Percentiles rank a stretch among this genome's conserved stretches.
These are phyloP conservation scores for Hipposideros larvatus DNA, from an alignment of 2,797 vertebrate genomes.

Conservation along the genomic window DNA sequence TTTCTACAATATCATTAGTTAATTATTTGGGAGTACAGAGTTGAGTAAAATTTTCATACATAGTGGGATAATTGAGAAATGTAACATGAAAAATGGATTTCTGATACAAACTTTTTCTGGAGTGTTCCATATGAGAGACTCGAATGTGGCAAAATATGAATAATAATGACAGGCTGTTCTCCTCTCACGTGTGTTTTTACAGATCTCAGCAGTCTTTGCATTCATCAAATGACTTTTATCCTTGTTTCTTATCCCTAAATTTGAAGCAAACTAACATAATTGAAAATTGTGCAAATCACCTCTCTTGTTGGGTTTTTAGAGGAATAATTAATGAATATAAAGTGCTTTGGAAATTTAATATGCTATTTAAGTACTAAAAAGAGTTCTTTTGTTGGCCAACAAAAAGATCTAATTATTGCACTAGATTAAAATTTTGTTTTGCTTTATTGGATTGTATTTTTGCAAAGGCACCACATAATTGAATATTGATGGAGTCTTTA, in stretches of 20 bases:
- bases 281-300: conserved; percentile 26
- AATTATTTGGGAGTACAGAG: conserved; percentile 41
- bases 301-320: conserved; percentile 42
- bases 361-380: conserved; percentile 39
- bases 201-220: background rate
- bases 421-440: conserved; percentile 60
- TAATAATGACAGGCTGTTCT: background rate
- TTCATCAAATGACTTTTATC: conserved; percentile 19
- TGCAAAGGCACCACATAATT: background rate
- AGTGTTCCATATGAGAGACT: background rate
- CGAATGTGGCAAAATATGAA: background rate
- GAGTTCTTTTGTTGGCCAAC: conserved; percentile 22
- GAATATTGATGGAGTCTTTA: background rate
- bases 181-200: background rate
- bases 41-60: conserved; percentile 25
- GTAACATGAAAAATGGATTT: conserved; percentile 46
- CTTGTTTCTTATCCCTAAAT: conserved; percentile 12
- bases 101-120: background rate
- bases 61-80: background rate
- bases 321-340: conserved; percentile 70
- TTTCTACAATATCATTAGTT: conserved; percentile 65
- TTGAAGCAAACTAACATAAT: conserved; percentile 37
- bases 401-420: conserved; percentile 35
- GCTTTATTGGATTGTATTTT: conserved; percentile 31
- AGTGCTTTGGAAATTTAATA: conserved; percentile 58